A percentile compares a stretch with the other conserved stretches of the same genome.
phyloP scores from a whole-genome alignment of 1,140 invertebrate species.

The Pogonomyrmex barbatus region DNA sequence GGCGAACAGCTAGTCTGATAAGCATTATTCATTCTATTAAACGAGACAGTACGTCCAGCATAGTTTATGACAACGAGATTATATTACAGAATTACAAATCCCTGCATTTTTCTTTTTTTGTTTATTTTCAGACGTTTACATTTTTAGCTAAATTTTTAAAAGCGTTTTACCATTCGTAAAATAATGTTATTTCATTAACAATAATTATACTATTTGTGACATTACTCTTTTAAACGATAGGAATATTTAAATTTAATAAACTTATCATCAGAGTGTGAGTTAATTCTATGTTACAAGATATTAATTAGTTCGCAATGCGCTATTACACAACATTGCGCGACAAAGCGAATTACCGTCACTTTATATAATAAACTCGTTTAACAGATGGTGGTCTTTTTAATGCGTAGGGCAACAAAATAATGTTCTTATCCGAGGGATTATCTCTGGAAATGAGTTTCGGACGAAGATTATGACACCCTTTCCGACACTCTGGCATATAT shows the following conservation, averaged over 20 bases:
- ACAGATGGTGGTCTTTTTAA: conserved; percentile 56
- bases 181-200: neutral
- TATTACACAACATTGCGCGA: conserved; percentile 24
- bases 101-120: neutral
- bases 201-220: neutral
- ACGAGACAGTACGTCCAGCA: conserved; percentile 13
- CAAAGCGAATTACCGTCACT: conserved; percentile 42
- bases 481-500: neutral
- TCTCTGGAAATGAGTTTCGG: conserved; percentile 60
- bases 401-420: conserved; percentile 38
- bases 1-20: conserved; percentile 27
- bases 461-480: conserved; percentile 46
- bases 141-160: conserved; percentile 10
- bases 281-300: conserved; percentile 26
- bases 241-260: conserved; percentile 26
- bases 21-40: conserved; percentile 25
- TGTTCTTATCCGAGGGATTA: conserved; percentile 59
- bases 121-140: neutral
- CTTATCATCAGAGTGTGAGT: neutral
- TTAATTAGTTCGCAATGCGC: conserved; percentile 45
- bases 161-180: neutral
- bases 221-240: neutral
- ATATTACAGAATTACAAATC: neutral
- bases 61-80: neutral
- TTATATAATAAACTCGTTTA: conserved; percentile 41